Conservation (phyloP, 2,797 vertebrate species). For the Acrossocheilus fasciatus region DNA sequence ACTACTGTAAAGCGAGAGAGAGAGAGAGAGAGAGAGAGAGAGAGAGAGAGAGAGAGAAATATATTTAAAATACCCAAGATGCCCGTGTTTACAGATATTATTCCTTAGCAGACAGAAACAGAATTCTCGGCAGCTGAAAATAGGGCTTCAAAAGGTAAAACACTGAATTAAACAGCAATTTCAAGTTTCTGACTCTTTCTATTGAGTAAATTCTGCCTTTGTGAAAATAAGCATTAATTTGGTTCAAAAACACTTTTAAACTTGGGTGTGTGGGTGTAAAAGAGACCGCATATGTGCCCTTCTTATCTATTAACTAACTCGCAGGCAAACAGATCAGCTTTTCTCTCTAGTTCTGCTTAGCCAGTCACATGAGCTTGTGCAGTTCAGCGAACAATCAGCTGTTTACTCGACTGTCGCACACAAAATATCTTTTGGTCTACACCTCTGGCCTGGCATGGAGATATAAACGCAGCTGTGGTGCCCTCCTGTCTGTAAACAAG, state of each 20-base stretch:
- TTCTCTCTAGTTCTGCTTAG: conserved; percentile 32
- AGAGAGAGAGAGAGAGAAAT: background rate
- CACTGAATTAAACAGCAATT: background rate
- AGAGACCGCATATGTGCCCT: background rate
- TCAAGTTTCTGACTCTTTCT: background rate
- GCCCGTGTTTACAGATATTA: background rate
- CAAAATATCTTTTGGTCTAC: conserved; percentile 3
- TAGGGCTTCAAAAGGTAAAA: background rate
- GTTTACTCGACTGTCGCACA: conserved; percentile 26
- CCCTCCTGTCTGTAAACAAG: conserved; percentile 36
- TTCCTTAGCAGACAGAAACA: background rate
- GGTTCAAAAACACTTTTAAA: background rate
- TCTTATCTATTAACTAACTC: conserved; percentile 14
- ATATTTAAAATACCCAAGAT: background rate
- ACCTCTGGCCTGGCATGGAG: conserved; percentile 34
- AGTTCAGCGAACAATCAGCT: conserved; percentile 42
- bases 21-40: background rate
- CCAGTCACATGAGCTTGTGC: conserved; percentile 34
- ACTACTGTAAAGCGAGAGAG: background rate
- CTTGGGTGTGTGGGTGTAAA: background rate
- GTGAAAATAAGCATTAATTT: background rate
- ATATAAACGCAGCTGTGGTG: conserved; percentile 12
- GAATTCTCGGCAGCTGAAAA: background rate
- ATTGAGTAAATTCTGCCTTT: background rate
- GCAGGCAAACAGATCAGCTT: conserved; percentile 19